Evolutionary conservation across 2,797 vertebrate genomes (phyloP), one percentile per base, ranked within the genome.

Genomic region (Argentina silus): DNA sequence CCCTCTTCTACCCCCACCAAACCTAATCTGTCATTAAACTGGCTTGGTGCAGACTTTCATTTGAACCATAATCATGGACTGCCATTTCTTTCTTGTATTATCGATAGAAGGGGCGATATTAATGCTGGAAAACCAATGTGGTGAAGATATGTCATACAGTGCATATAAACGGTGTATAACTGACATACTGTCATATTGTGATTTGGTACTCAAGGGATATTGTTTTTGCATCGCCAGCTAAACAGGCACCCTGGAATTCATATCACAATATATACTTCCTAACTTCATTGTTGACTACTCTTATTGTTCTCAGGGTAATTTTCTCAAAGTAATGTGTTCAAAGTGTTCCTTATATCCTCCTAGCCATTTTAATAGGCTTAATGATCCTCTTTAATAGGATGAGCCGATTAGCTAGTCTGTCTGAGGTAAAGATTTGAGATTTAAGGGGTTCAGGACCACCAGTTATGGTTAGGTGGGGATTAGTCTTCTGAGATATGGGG

Each of bases 11-110:
- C n/a, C 27, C 47, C 21, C 65, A 21, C 47, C 70, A 81, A 83
- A 86, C 73, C 78, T 63, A 6, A 51, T 67, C 82, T 85, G 82
- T 86, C 81, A 85, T 83, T 86, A 76, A 77, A 45, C 63, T 82
- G 83, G 80, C 81, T 74, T 81, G 73, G 77, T 77, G 74, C 72
- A 79, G 73, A 73, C 74, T 88, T 88, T 75, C 72, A 86, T 85
- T 87, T 84, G 21, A 62, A 71, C 17, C 51, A 77, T 87, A 87
- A 89, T 85, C 86, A 85, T 64, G 86, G 79, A 47, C 71, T 71
- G n/a, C n/a, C n/a, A n/a, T n/a, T n/a, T n/a, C n/a, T n/a, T n/a
- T n/a, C n/a, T n/a, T n/a, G n/a, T n/a, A n/a, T n/a, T n/a, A n/a
- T n/a, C n/a, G n/a, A n/a, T n/a, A n/a, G n/a, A n/a, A n/a, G n/a